phyloP scores from a whole-genome alignment of 2,797 vertebrate genomes.

The Sebastes wilsoni region DNA sequence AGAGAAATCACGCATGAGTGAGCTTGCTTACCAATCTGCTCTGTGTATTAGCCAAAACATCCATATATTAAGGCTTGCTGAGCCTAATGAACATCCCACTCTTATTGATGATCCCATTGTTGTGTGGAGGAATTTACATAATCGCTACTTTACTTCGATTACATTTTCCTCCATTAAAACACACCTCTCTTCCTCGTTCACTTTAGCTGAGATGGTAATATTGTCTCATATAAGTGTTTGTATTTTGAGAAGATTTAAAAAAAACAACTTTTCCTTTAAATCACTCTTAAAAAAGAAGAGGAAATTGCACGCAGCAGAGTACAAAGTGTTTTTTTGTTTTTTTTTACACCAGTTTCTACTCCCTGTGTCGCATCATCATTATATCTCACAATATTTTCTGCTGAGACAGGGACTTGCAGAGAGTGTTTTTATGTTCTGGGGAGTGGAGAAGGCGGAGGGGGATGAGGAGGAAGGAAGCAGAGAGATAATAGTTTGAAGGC shows the following conservation, averaged over 20 bases:
- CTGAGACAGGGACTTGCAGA: conserved; percentile 73
- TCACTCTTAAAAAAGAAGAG: conserved; percentile 11
- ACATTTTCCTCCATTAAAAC: conserved; percentile 74
- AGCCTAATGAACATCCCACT: conserved; percentile 79
- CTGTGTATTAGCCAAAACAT: conserved; percentile 69
- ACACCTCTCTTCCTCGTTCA: conserved; percentile 36
- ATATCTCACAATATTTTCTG: conserved; percentile 74
- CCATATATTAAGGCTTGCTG: conserved; percentile 76
- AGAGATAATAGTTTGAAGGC: conserved; percentile 77
- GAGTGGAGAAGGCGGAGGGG: conserved; percentile 35
- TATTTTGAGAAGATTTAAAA: conserved; percentile 21
- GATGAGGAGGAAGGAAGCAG: conserved; percentile 54
- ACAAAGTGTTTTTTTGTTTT: conserved; percentile 29
- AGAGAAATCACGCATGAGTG: conserved; percentile 69
- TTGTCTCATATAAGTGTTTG: conserved; percentile 38
- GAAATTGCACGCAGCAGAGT: conserved; percentile 38
- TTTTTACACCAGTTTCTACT: conserved; percentile 43
- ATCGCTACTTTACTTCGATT: conserved; percentile 75
- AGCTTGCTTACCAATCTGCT: conserved; percentile 71
- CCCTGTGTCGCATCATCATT: conserved; percentile 70
- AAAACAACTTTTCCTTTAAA: conserved; percentile 25
- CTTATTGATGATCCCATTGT: conserved; percentile 82
- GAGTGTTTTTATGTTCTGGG: conserved; percentile 70
- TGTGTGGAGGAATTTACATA: conserved; percentile 78
- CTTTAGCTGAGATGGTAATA: conserved; percentile 35